A percentile compares a stretch with the other conserved stretches of the same genome.
phyloP scores from a whole-genome alignment of 2,888 invertebrate species.

The Dione juno region DNA sequence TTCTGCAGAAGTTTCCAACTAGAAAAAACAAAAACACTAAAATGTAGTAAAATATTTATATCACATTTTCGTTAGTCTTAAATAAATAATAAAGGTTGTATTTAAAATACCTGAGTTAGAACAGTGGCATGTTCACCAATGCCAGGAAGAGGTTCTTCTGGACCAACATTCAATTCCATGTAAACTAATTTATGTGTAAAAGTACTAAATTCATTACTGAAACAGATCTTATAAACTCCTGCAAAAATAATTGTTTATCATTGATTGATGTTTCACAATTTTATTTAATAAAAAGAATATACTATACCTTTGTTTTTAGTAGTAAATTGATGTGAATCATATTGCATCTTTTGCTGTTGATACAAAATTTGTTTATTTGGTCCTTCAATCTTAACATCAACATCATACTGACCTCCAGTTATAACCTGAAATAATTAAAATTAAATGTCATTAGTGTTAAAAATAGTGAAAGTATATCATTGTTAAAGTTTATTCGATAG shows the following conservation, averaged over 20 bases:
- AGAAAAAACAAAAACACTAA: slow-evolving; percentile 53
- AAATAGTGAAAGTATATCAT: slow-evolving; percentile 9
- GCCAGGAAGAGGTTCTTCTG: slow-evolving; percentile 92
- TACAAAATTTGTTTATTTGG: slow-evolving; percentile 95
- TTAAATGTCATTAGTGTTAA: slow-evolving; percentile 20
- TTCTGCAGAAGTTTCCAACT: slow-evolving; percentile 97
- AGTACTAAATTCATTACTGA: slow-evolving; percentile 99
- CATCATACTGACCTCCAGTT: slow-evolving; percentile 99
- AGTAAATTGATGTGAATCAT: slow-evolving; percentile 95
- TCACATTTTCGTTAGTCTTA: slow-evolving; percentile 19
- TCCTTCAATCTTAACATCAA: slow-evolving; percentile 95
- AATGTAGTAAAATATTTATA: background rate
- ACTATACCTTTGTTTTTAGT: slow-evolving; percentile 83
- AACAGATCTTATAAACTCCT: slow-evolving; percentile 95
- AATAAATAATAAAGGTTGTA: slow-evolving; percentile 14
- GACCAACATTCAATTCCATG: slow-evolving; percentile 98
- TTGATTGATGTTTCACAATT: background rate
- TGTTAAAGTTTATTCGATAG: background rate
- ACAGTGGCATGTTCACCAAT: slow-evolving; percentile 95
- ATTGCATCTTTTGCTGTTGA: slow-evolving; percentile 96
- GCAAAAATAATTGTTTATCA: slow-evolving; percentile 51
- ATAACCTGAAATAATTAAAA: slow-evolving; percentile 89
- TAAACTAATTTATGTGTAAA: slow-evolving; percentile 99
- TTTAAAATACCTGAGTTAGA: slow-evolving; percentile 90
- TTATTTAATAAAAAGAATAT: background rate